Evolutionary conservation across 1,140 invertebrate genomes (phyloP).

Genomic region (Ladona fulva): DNA sequence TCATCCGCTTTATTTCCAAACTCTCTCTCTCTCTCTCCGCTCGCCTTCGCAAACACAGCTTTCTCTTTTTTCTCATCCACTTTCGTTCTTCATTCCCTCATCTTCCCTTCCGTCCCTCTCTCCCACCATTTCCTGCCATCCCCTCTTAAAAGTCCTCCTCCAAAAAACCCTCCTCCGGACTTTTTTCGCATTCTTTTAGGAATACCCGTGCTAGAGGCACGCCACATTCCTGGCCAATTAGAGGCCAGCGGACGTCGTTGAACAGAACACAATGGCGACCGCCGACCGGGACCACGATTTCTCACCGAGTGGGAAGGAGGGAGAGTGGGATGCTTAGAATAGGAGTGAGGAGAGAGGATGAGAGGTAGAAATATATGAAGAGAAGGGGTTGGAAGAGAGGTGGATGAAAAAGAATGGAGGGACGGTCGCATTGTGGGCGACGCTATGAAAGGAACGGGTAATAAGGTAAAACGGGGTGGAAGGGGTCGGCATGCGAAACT

Average conservation of each 20-base stretch:
- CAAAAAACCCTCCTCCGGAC: not conserved
- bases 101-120: not conserved
- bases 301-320: not conserved
- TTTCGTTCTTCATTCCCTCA: not conserved
- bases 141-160: not conserved
- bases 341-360: not conserved
- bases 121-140: not conserved
- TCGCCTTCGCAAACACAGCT: not conserved
- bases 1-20: too few species aligned
- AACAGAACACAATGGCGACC: not conserved
- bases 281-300: not conserved
- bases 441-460: not conserved
- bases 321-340: not conserved
- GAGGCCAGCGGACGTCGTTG: not conserved
- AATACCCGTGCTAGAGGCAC: slow-evolving; percentile 2
- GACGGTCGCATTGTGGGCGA: not conserved
- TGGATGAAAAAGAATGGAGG: not conserved
- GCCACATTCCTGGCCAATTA: not conserved
- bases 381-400: not conserved
- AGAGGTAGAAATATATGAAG: not conserved
- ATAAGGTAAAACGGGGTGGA: not conserved
- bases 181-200: slow-evolving; percentile 1
- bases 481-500: not conserved
- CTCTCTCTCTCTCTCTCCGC: not conserved
- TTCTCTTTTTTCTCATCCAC: not conserved